Evolutionary conservation across 2,888 invertebrate species (phyloP), one percentile per base, ranked within the genome.

Genomic region (Lycaena phlaeas): DNA sequence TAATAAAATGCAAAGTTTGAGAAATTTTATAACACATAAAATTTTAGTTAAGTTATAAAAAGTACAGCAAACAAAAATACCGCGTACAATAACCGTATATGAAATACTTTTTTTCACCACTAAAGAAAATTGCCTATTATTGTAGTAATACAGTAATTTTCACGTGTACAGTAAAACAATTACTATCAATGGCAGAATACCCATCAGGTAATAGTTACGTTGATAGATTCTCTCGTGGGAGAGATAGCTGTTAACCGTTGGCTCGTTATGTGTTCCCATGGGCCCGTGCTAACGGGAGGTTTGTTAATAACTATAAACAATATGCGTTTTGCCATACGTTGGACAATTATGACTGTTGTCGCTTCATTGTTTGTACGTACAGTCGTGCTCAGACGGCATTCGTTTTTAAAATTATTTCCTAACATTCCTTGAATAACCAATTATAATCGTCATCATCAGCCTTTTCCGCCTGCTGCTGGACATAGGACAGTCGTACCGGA

Each of bases 221-320:
- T 31, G 40, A 31, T 25, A 31, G 40, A 26, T 45, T 45, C 45
- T 45, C 39, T 49, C 50, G 48, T 49, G 50, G 46, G 49, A 52
- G 44, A 42, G 43, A 43, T 49, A 52, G 46, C 49, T 44, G 47
- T 51, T 44, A 46, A 51, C 53, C 53, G 53, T 53, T 53, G 49
- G 42, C 37, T 46, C 15, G 26, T 26, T 30, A 26, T 11, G 39
- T 42, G 36, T 49, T 52, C 50, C 46, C 52, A 53, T 45, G 43
- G 25, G 42, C 39, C 42, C 38, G 37, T n/a, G n/a, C 29, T 50
- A 48, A 50, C 48, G 43, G 48, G 36, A 44, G 28, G 18, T 12
- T 11, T 10, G 29, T 10, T 30, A 30, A 25, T 29, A 40, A 31
- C 31, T 22, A 27, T 40, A 40, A 22, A 31, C 26, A 40, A 30